Percentiles rank a stretch among this genome's conserved stretches.
Conservation (phyloP, 2,113 vertebrate genomes). For the Phylloscopus whistleri region DNA sequence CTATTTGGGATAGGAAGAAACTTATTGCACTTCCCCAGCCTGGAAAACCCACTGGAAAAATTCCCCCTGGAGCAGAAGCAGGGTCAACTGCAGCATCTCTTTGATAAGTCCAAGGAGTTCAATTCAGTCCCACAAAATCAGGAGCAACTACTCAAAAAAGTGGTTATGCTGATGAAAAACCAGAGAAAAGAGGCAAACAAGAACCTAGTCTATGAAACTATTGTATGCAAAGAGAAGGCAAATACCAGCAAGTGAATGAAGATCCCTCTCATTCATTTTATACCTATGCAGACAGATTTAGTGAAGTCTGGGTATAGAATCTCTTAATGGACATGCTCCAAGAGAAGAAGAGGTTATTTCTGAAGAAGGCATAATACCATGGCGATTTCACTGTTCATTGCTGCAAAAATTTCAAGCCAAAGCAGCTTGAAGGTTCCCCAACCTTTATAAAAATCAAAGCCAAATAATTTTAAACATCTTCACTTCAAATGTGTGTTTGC, state of each 20-base stretch:
- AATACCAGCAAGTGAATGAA: not conserved
- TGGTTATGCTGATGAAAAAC: not conserved
- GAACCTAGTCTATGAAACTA: not conserved
- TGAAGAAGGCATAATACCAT: accelerated
- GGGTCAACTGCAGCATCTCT: not conserved
- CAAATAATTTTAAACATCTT: not conserved
- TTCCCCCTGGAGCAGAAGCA: not conserved
- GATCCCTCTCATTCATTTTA: not conserved
- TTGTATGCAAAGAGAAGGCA: not conserved
- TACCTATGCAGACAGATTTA: not conserved
- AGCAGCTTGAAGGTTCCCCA: not conserved
- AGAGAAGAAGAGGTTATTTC: not conserved
- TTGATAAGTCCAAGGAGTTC: not conserved
- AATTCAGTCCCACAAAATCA: not conserved
- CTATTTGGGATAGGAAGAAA: not conserved
- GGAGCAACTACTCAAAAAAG: not conserved
- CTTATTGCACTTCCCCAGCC: not conserved
- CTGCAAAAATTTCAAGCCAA: not conserved
- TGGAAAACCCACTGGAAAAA: not conserved
- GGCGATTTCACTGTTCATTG: not conserved
- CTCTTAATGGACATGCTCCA: accelerated
- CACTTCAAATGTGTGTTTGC: not conserved
- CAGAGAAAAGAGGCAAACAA: not conserved
- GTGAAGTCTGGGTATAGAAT: not conserved
- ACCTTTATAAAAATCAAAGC: not conserved